Evolutionary conservation across 1,140 invertebrate genomes (phyloP).

Genomic region (Idris sp.): DNA sequence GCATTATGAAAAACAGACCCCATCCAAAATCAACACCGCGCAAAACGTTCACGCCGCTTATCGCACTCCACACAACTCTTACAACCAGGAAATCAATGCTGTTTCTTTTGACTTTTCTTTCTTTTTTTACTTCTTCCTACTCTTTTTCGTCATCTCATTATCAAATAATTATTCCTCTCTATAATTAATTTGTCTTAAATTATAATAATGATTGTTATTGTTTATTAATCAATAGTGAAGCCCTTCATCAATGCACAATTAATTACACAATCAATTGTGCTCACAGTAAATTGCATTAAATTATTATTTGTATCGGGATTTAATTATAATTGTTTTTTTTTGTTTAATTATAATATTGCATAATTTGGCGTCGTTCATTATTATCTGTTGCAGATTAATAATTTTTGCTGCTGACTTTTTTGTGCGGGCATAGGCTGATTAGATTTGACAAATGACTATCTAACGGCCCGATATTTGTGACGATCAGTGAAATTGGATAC

Average conservation of each 20-base stretch:
- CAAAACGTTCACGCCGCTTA: slow-evolving; percentile 5
- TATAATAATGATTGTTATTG: too few relatives aligned
- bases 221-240: too few relatives aligned
- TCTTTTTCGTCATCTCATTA: background rate
- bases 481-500: slow-evolving; percentile 42
- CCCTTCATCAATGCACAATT: too few relatives aligned
- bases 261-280: too few relatives aligned
- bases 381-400: slow-evolving; percentile 18
- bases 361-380: slow-evolving; percentile 26
- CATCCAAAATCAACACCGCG: slow-evolving; percentile 28
- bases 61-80: background rate
- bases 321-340: background rate
- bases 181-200: too few relatives aligned
- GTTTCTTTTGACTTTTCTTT: too few relatives aligned
- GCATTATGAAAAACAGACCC: slow-evolving; percentile 66
- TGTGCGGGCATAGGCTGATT: too few relatives aligned
- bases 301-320: slow-evolving; percentile 12
- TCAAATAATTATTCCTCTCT: too few relatives aligned
- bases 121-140: too few relatives aligned
- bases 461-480: slow-evolving; percentile 22
- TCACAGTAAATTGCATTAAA: slow-evolving; percentile 41
- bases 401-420: slow-evolving; percentile 2
- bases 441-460: slow-evolving; percentile 2
- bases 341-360: slow-evolving; percentile 14
- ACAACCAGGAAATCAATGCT: background rate